Evolutionary conservation across 30 jellyfish, hydroid and myxozoan species (phyloP), one percentile per base, ranked within the genome.

Genomic region (Catostylus mosaicus): DNA sequence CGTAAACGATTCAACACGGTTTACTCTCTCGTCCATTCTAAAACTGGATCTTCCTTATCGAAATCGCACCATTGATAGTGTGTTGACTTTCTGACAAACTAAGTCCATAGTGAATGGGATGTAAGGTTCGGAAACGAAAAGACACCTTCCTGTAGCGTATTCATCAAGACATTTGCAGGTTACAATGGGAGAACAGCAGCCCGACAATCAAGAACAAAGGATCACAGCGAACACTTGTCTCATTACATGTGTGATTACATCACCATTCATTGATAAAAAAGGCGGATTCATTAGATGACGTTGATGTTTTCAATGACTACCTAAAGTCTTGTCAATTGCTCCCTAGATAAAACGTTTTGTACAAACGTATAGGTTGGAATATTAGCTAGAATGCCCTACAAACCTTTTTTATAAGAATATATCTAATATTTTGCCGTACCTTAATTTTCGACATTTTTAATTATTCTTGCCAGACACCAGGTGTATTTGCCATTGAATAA

Each of bases 171-270:
- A 68, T 68, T 68, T n/a, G 26, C 80, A 46, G 61, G 65, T 36
- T 46, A 68, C 80, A 68, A 68, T 27, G 80, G 65, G 64, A 19
- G 64, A 68, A 36, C 80, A 68, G 80, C 40, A 8, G 64, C 7
- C 65, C 45, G 36, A 37, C 65, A 59, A 27, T 22, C 38, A 16
- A 59, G 40, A 27, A 59, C 71, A 59, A 59, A 59, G 26, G 38
- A 23, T 22, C 71, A 26, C 38, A 27, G 38, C 26, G 43, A 59
- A 59, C 40, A 59, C 71, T 59, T 50, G 63, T 50, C 63, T 9
- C 27, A 50, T 50, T 23, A 50, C 63, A 50, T 50, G 14, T 18
- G 63, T 27, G 24, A 50, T 16, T 50, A 18, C 63, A 50, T 50
- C 63, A 50, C 24, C 24, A 18, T 3, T 16, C 63, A 50, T 50